Base-by-base conservation (phyloP, 23 tunicate species). In the Styela clava region DNA sequence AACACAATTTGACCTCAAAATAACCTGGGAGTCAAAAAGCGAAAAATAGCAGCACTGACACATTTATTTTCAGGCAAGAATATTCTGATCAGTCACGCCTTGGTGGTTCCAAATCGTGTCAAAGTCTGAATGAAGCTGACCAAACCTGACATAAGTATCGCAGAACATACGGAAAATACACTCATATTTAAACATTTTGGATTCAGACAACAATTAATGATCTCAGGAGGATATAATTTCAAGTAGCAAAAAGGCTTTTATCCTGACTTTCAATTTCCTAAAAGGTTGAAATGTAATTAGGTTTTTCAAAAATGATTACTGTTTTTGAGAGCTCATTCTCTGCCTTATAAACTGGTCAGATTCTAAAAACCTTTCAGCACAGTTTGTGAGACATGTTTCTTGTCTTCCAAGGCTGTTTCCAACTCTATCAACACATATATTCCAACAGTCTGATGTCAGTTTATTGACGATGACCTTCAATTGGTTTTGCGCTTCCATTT, bases 401-500 rank as follows among this genome's bases (percentile, higher is more conserved):
- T 93, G 98, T 25, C 98, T 74, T 18, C 98, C 98, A 23, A 93
- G 79, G 68, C 93, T 87, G 1, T 80, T 82, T 76, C 98, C 98
- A 37, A 93, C 98, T 67, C 79, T 87, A 74, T 88, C 89, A 37
- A 93, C 93, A 65, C 98, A 93, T 84, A 88, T 80, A 74, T 93
- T 93, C 98, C 98, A 93, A 85, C 98, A 93, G 2, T 88, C 89
- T 2, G 83, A 76, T 24, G 89, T 44, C 61, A 93, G 78, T 35
- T 87, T 93, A 86, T 93, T 93, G 1, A 93, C 98, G 12, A 93
- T 87, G 1, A 84, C 74, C 68, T 88, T 87, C 34, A 93, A 79
- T 81, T 93, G 98, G 74, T 71, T 85, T 89, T 93, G 98, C 9
- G 98, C 98, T 84, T 93, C 93, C 87, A 93, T 81, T 84, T 93